Base-by-base conservation (phyloP, 2,888 invertebrate species). In the Volucella inflata region DNA sequence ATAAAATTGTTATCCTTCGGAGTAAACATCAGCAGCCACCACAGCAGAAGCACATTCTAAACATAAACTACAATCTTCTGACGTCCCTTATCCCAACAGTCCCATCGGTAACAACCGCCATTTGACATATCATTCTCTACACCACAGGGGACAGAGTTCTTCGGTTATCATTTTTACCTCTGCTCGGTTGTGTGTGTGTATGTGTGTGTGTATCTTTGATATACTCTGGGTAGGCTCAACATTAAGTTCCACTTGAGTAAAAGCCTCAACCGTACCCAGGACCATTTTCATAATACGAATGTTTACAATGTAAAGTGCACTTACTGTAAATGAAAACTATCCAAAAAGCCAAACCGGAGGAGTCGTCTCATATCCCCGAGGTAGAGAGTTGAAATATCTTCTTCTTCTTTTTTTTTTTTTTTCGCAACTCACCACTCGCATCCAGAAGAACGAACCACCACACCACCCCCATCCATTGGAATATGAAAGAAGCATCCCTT, bases 301-400 rank as follows among this genome's bases (percentile, higher is more conserved):
- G 59, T 74, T 59, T 50, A 81, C 81, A 70, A 81, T 76, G 81
- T 81, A 81, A 81, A 76, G 81, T 81, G 81, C 81, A 81, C 81
- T 81, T 81, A 81, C 81, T 59, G 81, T 81, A 81, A 81, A 81
- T 81, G 81, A 81, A 76, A 81, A 81, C 81, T 81, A 81, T 81
- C 76, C 75, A 60, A 80, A 79, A 80, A 80, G 80, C 75, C 75
- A 64, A 75, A 70, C 80, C 65, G 62, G 40, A 65, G 62, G 40
- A 65, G 67, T 74, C 80, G 67, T 74, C 80, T 70, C 59, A 67
- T 59, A 68, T 55, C 48, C 62, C 67, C 17, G 38, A 60, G 42
- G 40, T 51, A 60, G 8, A 40, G 6, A 10, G 21, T 9, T 12
- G 36, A 36, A 40, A n/a, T 12, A 38, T 17, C 17, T 67, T 16